Evolutionary conservation across 2,888 invertebrate species (phyloP), one percentile per base, ranked within the genome.

Genomic region (Shargacucullia verbasci): DNA sequence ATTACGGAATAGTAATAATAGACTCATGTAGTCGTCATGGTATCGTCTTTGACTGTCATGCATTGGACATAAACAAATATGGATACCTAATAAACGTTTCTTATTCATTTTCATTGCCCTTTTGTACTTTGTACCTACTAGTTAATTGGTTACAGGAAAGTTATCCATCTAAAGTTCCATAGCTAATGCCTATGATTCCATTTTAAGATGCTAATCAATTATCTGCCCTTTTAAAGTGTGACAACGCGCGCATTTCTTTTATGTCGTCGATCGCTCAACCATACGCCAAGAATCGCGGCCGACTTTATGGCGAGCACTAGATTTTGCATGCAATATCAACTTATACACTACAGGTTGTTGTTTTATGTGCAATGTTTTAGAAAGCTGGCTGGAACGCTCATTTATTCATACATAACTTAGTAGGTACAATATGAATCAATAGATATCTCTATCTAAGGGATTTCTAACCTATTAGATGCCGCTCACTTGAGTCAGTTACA

Each of bases 291-390:
- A 74, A 73, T 59, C 68, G 70, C 67, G 67, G 58, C 68, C 54
- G 58, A 77, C 74, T 83, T 84, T 85, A 86, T 84, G 83, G 80
- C 73, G 73, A 79, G 70, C 78, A 77, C 78, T 79, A 81, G 74
- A 81, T 84, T 88, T 87, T 87, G 86, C 84, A 87, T 88, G 81
- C 76, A 75, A 71, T 81, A 78, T 84, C 76, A 72, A 75, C 70
- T 57, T 77, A 70, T 70, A 38, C 49, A 40, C 13, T 80, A 84
- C 83, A 85, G 82, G 80, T 45, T 82, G 83, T 63, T 68, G 54
- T 63, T 62, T 37, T 54, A 41, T 48, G 38, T 41, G 27, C 48
- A 47, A 31, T 50, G 9, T 53, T 48, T 60, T 49, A 61, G 60
- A 62, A 66, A 59, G 49, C 44, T 39, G n/a, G 29, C 29, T 8